phyloP scores from a whole-genome alignment of 2,888 invertebrate genomes.

The Scelioninae gen. 2 region DNA sequence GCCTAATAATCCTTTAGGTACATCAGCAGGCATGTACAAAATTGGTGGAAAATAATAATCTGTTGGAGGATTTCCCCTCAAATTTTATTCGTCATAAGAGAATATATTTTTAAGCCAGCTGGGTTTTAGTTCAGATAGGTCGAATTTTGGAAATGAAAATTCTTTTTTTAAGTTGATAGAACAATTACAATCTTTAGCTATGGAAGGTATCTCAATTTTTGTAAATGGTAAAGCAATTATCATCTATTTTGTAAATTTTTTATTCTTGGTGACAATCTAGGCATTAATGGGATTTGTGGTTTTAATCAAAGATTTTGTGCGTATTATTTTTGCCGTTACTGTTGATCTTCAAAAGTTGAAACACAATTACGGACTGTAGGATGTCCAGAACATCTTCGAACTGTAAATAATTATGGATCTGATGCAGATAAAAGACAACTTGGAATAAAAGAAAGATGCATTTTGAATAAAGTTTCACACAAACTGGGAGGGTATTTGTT shows the following conservation, averaged over 20 bases:
- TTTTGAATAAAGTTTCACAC: too few species aligned
- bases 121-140: slow-evolving; percentile 13
- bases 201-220: slow-evolving; percentile 19
- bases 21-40: slow-evolving; percentile 33
- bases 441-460: slow-evolving; percentile 30
- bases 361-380: slow-evolving; percentile 6
- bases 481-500: too few species aligned
- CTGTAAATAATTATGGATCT: slow-evolving; percentile 17
- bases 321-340: slow-evolving; percentile 37
- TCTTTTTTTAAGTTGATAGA: slow-evolving; percentile 36
- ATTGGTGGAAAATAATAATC: slow-evolving; percentile 44
- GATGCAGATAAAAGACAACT: slow-evolving; percentile 9
- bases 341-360: slow-evolving; percentile 16
- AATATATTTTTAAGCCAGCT: slow-evolving; percentile 41
- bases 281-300: slow-evolving; percentile 32
- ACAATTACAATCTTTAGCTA: slow-evolving; percentile 31
- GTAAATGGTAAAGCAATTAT: not conserved
- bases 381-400: slow-evolving; percentile 13
- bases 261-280: slow-evolving; percentile 47
- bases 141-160: slow-evolving; percentile 35
- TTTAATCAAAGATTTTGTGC: slow-evolving; percentile 43
- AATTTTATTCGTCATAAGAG: slow-evolving; percentile 27
- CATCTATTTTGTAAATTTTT: slow-evolving; percentile 29
- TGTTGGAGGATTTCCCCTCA: slow-evolving; percentile 32
- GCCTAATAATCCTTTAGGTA: slow-evolving; percentile 31